Evolutionary conservation across 92 coral and sea anemone genomes (phyloP), one percentile per base, ranked within the genome.

Genomic region (Micromussa lordhowensis): DNA sequence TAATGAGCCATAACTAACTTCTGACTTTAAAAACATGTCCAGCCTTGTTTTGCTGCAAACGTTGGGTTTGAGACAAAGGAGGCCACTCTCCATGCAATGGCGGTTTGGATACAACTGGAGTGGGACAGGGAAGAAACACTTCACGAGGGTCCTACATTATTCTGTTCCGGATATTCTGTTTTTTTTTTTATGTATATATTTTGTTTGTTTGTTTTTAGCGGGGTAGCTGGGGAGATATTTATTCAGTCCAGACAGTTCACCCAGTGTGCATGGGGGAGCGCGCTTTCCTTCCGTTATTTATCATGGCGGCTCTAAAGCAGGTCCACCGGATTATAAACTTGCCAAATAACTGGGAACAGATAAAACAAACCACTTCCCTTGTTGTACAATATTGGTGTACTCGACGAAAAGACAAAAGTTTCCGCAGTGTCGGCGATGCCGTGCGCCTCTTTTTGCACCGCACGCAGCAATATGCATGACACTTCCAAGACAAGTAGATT

Each of bases 261-360:
- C n/a, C n/a, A n/a, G n/a, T n/a, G n/a, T n/a, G n/a, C n/a, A n/a
- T 73, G 78, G 78, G 48, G 78, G 78, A 73, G 78, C n/a, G 78
- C 78, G 78, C 29, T 35, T 73, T 73, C 78, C 78, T 73, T 73
- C 78, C 78, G 26, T 38, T 3, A 21, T 73, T 26, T 7, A 34
- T 66, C 34, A 66, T 66, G 71, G 71, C 32, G 71, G 71, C 71
- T 28, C 31, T 16, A 26, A 28, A 66, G 34, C 29, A 18, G 34
- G 18, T 26, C 34, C 34, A 66, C 15, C 71, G 34, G 71, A 28
- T 66, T 4, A 12, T 3, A 28, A 66, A 66, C 71, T 6, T 3
- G 71, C 1, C 71, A 66, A 66, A 66, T 66, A 66, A 26, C 11
- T 28, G 71, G 24, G 26, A 30, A 66, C 32, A 66, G 29, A 66